A percentile compares a stretch with the other conserved stretches of the same genome.
Evolutionary conservation across 2,797 vertebrate genomes (phyloP).

Genomic region (Selene dorsalis): DNA sequence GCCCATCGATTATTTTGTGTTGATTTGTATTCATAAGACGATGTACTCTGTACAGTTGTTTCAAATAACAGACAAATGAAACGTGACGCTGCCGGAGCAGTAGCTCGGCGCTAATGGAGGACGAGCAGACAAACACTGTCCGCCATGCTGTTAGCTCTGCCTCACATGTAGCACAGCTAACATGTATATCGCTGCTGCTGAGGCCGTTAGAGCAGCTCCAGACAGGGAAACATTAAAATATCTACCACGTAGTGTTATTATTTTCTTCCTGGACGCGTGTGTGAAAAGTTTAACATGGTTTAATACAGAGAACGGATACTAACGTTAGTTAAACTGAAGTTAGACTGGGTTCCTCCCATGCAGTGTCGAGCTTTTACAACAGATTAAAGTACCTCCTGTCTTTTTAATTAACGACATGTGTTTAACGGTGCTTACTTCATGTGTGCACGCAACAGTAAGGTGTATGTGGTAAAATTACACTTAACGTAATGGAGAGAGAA

Average conservation of each 20-base stretch:
- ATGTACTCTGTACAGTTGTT: accelerated
- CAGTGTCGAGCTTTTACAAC: accelerated
- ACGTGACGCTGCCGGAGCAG: accelerated
- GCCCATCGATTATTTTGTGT: accelerated
- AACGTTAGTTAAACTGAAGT: conserved; percentile 1
- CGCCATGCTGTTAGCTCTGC: conserved; percentile 53
- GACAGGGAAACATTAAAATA: background rate
- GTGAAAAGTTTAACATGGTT: background rate
- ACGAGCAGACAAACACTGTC: background rate
- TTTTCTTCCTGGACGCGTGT: accelerated
- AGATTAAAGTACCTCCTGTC: too few relatives aligned
- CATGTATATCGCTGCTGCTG: accelerated
- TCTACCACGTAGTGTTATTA: too few relatives aligned
- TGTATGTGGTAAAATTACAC: background rate
- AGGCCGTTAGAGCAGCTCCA: too few relatives aligned
- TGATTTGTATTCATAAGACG: accelerated
- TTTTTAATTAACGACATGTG: accelerated
- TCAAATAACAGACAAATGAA: accelerated
- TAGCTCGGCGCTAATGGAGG: conserved; percentile 7
- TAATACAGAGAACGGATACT: background rate
- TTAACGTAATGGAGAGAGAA: background rate
- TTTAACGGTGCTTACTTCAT: background rate
- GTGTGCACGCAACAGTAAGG: too few relatives aligned
- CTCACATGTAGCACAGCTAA: accelerated
- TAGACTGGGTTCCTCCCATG: background rate